These are phyloP conservation scores for Caiman crocodilus DNA, from an alignment of 2,797 vertebrate species.

Conservation along the genomic window DNA sequence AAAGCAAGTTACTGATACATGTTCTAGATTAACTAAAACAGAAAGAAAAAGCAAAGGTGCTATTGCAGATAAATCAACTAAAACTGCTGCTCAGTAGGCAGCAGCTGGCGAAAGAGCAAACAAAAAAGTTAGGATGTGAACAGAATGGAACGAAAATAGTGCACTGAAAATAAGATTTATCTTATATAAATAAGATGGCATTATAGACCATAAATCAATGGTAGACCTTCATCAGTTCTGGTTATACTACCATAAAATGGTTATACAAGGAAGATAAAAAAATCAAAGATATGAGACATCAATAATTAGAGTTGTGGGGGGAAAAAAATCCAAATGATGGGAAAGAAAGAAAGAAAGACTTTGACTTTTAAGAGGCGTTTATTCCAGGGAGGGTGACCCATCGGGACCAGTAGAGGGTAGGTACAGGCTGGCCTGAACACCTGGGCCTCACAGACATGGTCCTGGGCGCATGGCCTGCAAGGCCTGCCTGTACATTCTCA, in stretches of 20 bases:
- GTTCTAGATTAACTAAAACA: neutral
- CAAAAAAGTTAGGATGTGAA: neutral
- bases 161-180: neutral
- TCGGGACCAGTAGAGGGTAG: no score
- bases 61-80: no score
- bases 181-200: neutral
- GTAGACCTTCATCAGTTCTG: neutral
- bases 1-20: neutral
- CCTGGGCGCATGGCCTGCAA: no score
- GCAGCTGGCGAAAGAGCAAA: neutral
- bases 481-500: no score
- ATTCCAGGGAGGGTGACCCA: no score
- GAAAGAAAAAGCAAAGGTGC: neutral
- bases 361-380: no score
- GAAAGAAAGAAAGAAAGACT: neutral
- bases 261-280: neutral
- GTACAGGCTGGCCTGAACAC: no score
- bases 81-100: neutral
- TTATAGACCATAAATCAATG: neutral
- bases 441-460: no score
- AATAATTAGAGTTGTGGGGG: no score
- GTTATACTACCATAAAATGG: neutral
- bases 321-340: neutral
- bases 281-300: no score
- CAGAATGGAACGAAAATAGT: neutral